Base-by-base conservation (phyloP, 2,888 invertebrate species). In the Cremastobaeus sp. region DNA sequence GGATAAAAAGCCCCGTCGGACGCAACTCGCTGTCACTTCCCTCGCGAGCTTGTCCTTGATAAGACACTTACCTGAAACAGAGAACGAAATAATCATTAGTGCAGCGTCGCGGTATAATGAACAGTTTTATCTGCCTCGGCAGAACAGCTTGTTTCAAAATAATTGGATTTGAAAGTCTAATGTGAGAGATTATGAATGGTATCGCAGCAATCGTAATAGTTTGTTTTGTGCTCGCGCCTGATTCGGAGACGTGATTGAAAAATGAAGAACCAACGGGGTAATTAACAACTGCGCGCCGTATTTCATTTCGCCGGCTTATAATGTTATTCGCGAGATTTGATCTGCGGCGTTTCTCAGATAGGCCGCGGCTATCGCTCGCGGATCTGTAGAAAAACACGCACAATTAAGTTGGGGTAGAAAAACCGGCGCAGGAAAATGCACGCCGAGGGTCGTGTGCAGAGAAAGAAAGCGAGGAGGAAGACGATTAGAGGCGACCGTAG, bases 1-100 rank as follows among this genome's bases (percentile, higher is more conserved):
- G 76, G 81, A 86, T 85, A 83, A 64, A n/a, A n/a, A n/a, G n/a
- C n/a, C n/a, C n/a, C n/a, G n/a, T n/a, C n/a, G n/a, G n/a, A n/a
- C n/a, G n/a, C n/a, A n/a, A n/a, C n/a, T n/a, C 60, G 48, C 39
- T 48, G 48, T 64, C 64, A 45, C 34, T 52, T 43, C 18, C 30
- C 34, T 41, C 20, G 52, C 11, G 48, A 48, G 41, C 50, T 20
- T 45, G 50, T 62, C 55, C 62, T 60, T 52, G 59, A 70, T 62
- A 70, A 70, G 47, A 55, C 52, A 69, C 69, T 74, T 54, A 74
- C 74, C 69, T 74, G 68, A 57, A 68, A 68, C 64, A 74, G 64
- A 74, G 50, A 68, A 43, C 34, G 18, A 48, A 62, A 45, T 37
- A 28, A 43, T 57, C 39, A 48, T 54, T 64, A 34, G 45, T 15